A percentile compares a stretch with the other conserved stretches of the same genome.
Evolutionary conservation across 1,140 invertebrate species (phyloP).

Genomic region (Nylanderia fulva): DNA sequence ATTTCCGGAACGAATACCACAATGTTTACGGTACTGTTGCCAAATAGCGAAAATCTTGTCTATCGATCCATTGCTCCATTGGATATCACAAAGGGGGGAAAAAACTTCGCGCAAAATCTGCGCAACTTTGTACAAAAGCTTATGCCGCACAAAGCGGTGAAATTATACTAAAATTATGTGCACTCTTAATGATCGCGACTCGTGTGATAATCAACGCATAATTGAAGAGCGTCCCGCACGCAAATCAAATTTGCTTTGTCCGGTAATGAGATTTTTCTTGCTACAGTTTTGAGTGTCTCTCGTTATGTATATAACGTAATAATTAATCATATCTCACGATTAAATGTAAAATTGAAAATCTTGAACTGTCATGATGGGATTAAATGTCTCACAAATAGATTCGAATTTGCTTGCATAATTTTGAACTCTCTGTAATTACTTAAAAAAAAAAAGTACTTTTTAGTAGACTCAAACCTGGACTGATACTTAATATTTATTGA

Average conservation of each 20-base stretch:
- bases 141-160: not conserved
- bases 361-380: too few relatives aligned
- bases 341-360: not conserved
- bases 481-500: too few relatives aligned
- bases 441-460: too few relatives aligned
- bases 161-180: not conserved
- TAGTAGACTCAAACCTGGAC: too few relatives aligned
- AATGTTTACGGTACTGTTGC: conserved; percentile 55
- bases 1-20: conserved; percentile 50
- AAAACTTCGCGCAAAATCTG: not conserved
- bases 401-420: too few relatives aligned
- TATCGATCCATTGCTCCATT: conserved; percentile 21
- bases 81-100: not conserved
- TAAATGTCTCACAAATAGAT: too few relatives aligned
- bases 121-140: not conserved
- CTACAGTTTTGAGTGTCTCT: too few relatives aligned
- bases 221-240: not conserved
- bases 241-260: not conserved
- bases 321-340: not conserved
- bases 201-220: not conserved
- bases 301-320: not conserved
- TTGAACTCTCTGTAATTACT: too few relatives aligned
- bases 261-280: not conserved
- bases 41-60: conserved; percentile 51
- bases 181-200: not conserved